Evolutionary conservation across 1,140 invertebrate genomes (phyloP).

Genomic region (Coptotermes formosanus): DNA sequence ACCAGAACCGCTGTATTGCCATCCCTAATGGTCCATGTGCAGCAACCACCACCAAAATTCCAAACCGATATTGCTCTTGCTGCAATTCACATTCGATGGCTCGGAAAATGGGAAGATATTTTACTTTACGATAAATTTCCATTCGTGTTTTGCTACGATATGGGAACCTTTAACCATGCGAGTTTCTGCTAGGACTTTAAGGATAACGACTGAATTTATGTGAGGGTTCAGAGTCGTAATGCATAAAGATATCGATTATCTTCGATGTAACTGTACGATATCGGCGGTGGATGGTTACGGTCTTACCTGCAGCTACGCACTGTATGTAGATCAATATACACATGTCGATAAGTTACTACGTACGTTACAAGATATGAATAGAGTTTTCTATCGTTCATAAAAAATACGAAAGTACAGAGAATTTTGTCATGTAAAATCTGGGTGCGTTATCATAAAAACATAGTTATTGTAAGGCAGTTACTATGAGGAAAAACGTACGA

Average conservation of each 20-base stretch:
- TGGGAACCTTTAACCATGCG: neutral
- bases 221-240: neutral
- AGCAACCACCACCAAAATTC: neutral
- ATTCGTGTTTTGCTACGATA: constrained; percentile 10
- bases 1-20: neutral
- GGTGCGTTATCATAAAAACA: too few relatives aligned
- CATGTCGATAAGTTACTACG: too few relatives aligned
- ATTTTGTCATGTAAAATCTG: too few relatives aligned
- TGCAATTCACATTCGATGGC: neutral
- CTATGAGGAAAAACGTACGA: too few relatives aligned
- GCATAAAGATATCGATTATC: neutral
- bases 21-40: neutral
- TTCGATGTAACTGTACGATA: neutral
- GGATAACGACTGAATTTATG: neutral
- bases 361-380: too few relatives aligned
- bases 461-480: too few relatives aligned
- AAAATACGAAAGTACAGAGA: too few relatives aligned
- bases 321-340: too few relatives aligned
- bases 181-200: neutral
- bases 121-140: neutral
- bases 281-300: neutral
- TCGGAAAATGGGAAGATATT: neutral
- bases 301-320: too few relatives aligned
- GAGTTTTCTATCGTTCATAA: too few relatives aligned
- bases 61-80: neutral